Base-by-base conservation (phyloP, 92 coral and sea anemone genomes). In the Desmophyllum pertusum region DNA sequence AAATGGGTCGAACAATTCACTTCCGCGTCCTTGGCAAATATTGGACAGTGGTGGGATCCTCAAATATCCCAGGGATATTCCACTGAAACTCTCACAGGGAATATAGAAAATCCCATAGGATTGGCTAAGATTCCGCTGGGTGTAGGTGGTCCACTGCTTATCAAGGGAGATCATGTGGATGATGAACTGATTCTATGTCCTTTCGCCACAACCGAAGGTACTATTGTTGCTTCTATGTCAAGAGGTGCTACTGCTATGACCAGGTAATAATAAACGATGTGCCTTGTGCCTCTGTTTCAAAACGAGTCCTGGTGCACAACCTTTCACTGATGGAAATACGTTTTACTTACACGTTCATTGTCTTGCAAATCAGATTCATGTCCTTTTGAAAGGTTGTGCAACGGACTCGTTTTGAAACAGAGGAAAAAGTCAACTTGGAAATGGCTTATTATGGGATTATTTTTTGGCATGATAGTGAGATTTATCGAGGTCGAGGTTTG, bases 71-170 rank as follows among this genome's bases (percentile, higher is more conserved):
- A 76, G 3, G 42, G 62, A 21, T 43, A 70, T 50, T 31, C 73
- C 30, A 74, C 81, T 62, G 86, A 86, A 31, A 43, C 33, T 23
- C 40, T 86, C 9, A 23, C 9, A 73, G 89, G 89, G 48, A 86
- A 86, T 62, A 80, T 86, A 53, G 89, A 86, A 73, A 86, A 86
- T 50, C 51, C 48, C 6, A 80, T 86, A 53, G 89, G 89, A 38
- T 73, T 80, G 29, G 89, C 89, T 27, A 86, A 86, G 70, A 78
- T 86, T 45, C 89, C 89, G 25, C 74, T 79, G 37, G 89, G 89
- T 17, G 45, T 86, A n/a, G 85, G 57, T 18, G 89, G 89, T 2
- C 89, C 89, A 6, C 48, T 86, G 63, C 67, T 69, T 30, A 86
- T 86, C 45, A 86, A 80, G 64, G 89, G 89, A 7, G 85, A 80